phyloP scores from a whole-genome alignment of 2,797 vertebrate genomes.

The Ambastaia sidthimunki region DNA sequence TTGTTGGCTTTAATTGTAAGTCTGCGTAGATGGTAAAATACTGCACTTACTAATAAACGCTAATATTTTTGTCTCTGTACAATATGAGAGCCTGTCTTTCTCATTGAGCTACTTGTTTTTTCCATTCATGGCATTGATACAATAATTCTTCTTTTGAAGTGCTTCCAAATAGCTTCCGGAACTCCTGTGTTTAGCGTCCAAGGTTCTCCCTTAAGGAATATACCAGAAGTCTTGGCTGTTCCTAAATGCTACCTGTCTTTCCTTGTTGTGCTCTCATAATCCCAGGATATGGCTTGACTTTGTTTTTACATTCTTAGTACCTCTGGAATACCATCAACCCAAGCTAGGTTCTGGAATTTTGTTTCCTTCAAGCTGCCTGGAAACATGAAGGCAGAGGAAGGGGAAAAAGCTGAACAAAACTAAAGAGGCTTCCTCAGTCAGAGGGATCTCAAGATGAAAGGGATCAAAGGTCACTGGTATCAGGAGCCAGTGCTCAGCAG shows the following conservation, averaged over 20 bases:
- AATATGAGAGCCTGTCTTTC: background rate
- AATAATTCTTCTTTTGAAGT: slow-evolving; percentile 66
- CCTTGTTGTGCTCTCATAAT: slow-evolving; percentile 58
- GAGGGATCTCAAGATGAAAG: background rate
- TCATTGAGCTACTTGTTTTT: slow-evolving; percentile 35
- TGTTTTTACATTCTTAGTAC: slow-evolving; percentile 72
- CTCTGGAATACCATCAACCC: slow-evolving; percentile 69
- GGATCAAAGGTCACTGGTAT: background rate
- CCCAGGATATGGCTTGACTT: slow-evolving; percentile 64
- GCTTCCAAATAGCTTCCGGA: slow-evolving; percentile 71
- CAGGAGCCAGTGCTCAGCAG: background rate
- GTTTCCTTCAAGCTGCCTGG: slow-evolving; percentile 62
- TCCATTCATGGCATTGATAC: slow-evolving; percentile 56
- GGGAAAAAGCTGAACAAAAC: slow-evolving; percentile 32
- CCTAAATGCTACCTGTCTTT: slow-evolving; percentile 46
- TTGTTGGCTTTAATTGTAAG: slow-evolving; percentile 8
- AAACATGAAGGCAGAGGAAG: slow-evolving; percentile 62
- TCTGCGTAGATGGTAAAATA: background rate
- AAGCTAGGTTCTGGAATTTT: slow-evolving; percentile 53
- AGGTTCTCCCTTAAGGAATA: slow-evolving; percentile 65
- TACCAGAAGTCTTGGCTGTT: slow-evolving; percentile 50
- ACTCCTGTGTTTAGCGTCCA: slow-evolving; percentile 62
- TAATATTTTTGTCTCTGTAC: background rate
- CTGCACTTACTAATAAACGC: background rate
- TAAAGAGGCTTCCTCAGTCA: slow-evolving; percentile 5